Evolutionary conservation across 2,797 vertebrate genomes (phyloP), one percentile per base, ranked within the genome.

Genomic region (Enteromius treurensis): DNA sequence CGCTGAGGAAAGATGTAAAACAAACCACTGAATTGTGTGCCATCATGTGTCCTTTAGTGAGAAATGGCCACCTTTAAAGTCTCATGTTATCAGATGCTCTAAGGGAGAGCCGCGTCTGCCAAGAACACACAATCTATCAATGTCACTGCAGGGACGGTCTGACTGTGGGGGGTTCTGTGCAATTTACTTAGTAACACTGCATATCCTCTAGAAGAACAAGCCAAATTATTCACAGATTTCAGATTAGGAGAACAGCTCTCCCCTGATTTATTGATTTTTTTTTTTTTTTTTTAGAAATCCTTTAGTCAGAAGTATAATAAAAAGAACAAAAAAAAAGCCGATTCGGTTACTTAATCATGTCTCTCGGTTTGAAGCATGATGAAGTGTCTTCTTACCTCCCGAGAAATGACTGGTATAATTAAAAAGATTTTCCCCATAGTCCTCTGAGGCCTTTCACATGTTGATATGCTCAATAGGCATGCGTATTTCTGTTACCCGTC

Each of bases 51-150:
- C 51, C 21, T 73, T 62, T 64, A 64, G 42, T 67, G 45, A 82
- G 58, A 75, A 76, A 51, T 7, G 60, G 15, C 62, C 60, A 53
- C 60, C 34, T 62, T 55, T 40, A 55, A 68, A 74, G 21, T 60
- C 68, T 73, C 21, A 10, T n/a, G 42, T 51, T 32, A 64, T 81
- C 79, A 73, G 79, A 67, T 82, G 49, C 17, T 68, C n/a, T 42
- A 42, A 32, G 42, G 21, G 47, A 82, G 34, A 40, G 29, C 9
- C n/a, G 19, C 3, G 14, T 62, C 79, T 81, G 55, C 55, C 80
- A 82, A 74, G 23, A 82, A 67, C 23, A 32, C 53, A 49, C 19
- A 67, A 81, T 82, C 47, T 42, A 51, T 82, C 80, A 67, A 55
- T 55, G 60, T 64, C 62, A 68, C 62, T 21, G 42, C 29, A 37